A percentile compares a stretch with the other conserved stretches of the same genome.
Conservation (phyloP, 1,140 invertebrate genomes). For the Kradibia gibbosae region DNA sequence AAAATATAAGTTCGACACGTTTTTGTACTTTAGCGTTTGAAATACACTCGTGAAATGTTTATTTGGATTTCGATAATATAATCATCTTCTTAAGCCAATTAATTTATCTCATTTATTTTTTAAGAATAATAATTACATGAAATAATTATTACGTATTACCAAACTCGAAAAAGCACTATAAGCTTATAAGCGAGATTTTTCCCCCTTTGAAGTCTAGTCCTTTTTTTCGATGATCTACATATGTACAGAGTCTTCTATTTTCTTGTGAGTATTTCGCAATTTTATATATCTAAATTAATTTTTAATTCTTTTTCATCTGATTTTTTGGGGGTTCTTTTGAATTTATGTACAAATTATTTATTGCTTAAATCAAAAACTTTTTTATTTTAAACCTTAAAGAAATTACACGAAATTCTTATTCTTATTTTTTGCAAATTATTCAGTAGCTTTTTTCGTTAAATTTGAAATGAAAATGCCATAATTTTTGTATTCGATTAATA, state of each 20-base stretch:
- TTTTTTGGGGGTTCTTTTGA: neutral
- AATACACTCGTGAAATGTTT: slow-evolving; percentile 1
- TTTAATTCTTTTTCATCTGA: neutral
- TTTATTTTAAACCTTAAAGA: neutral
- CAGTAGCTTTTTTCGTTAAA: neutral
- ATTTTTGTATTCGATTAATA: neutral
- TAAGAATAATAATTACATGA: neutral
- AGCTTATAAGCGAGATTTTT: neutral
- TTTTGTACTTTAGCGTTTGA: slow-evolving; percentile 10
- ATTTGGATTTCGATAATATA: neutral
- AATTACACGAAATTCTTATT: neutral
- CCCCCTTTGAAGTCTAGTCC: no score
- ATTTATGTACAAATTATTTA: slow-evolving; percentile 29
- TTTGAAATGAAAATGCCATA: neutral
- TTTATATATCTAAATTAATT: neutral
- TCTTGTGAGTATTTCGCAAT: neutral
- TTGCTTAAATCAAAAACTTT: slow-evolving; percentile 2
- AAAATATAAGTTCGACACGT: neutral
- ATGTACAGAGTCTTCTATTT: slow-evolving; percentile 16
- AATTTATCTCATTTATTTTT: neutral
- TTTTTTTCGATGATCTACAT: neutral
- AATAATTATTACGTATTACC: neutral
- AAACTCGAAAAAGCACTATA: neutral
- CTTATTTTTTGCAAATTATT: neutral
- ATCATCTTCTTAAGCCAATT: no score